phyloP scores from a whole-genome alignment of 1,140 invertebrate species.

The Meloidogyne floridensis region DNA sequence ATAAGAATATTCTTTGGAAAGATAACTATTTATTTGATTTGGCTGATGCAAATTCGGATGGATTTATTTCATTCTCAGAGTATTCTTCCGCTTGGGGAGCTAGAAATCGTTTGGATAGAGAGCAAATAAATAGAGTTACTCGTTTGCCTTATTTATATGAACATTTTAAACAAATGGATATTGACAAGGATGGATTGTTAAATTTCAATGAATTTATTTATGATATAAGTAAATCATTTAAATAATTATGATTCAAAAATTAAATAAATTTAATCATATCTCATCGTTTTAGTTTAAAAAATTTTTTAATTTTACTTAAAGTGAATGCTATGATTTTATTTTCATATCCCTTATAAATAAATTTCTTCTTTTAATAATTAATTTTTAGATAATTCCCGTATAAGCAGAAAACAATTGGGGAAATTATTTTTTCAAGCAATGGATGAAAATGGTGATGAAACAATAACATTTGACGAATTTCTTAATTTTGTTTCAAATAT shows the following conservation, averaged over 20 bases:
- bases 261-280: no score
- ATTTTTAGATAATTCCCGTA: neutral
- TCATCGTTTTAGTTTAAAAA: no score
- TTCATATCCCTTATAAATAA: neutral
- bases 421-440: neutral
- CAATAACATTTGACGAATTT: neutral
- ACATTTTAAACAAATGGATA: conserved; percentile 7
- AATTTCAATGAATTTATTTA: conserved; percentile 1
- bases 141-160: neutral
- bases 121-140: conserved; percentile 1
- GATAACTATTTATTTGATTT: conserved; percentile 5
- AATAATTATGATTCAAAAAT: neutral
- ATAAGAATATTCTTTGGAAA: neutral
- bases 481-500: neutral
- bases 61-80: neutral
- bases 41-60: neutral
- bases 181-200: neutral
- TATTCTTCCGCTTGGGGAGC: neutral
- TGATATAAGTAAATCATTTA: neutral
- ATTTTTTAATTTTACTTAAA: no score
- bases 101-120: neutral
- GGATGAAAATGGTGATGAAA: neutral
- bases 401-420: conserved; percentile 2
- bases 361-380: neutral
- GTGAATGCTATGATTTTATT: no score